phyloP scores from a whole-genome alignment of 2,797 vertebrate genomes.

The Paramormyrops hopkinsi region DNA sequence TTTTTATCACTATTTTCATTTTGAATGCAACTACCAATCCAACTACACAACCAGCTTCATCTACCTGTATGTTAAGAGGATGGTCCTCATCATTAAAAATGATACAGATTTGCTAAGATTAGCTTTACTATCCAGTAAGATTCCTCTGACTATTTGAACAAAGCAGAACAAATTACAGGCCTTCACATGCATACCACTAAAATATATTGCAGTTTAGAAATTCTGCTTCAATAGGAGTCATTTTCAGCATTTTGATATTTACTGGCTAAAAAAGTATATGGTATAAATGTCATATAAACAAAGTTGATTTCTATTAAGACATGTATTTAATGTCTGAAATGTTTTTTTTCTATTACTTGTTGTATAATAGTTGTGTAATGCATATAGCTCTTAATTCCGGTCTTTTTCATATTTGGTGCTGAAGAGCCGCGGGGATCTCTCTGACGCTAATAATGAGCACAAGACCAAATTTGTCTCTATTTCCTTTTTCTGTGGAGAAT shows the following conservation, averaged over 20 bases:
- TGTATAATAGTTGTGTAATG: conserved; percentile 15
- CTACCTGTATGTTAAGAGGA: background rate
- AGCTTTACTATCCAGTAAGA: background rate
- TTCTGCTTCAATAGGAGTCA: background rate
- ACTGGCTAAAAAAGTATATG: background rate
- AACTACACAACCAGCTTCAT: background rate
- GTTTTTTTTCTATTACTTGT: background rate
- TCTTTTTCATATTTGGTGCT: conserved; percentile 6
- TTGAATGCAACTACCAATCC: background rate
- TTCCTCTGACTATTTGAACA: background rate
- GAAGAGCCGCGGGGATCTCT: conserved; percentile 10
- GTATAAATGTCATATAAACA: background rate
- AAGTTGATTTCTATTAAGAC: background rate
- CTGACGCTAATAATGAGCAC: conserved; percentile 44
- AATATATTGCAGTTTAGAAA: background rate
- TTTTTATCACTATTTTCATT: background rate
- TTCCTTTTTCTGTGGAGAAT: conserved; percentile 67
- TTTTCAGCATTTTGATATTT: background rate
- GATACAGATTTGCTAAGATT: background rate
- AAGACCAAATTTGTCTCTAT: conserved; percentile 62
- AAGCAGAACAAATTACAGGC: background rate
- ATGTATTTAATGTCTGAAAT: background rate
- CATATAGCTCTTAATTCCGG: conserved; percentile 4
- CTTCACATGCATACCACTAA: background rate
- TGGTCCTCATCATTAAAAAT: background rate